Percentiles rank a stretch among this genome's conserved stretches.
Evolutionary conservation across 2,113 vertebrate genomes (phyloP).

Genomic region (Mirza zaza): DNA sequence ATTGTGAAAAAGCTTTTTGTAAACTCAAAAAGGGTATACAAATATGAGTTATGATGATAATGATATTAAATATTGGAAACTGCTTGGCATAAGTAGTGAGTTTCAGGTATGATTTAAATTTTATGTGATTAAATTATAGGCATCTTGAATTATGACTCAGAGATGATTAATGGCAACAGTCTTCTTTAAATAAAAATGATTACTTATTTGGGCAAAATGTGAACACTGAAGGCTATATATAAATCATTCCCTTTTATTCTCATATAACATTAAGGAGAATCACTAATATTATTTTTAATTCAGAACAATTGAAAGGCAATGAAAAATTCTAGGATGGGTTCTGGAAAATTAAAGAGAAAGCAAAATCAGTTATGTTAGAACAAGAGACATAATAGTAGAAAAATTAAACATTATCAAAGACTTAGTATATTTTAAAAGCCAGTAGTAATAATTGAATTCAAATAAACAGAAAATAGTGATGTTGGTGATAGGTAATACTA

Average conservation of each 20-base stretch:
- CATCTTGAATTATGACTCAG: not conserved
- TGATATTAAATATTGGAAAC: not conserved
- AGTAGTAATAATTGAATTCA: not conserved
- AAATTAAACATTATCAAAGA: slow-evolving; percentile 5
- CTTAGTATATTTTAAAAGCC: not conserved
- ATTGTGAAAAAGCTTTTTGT: not conserved
- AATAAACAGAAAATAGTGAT: not conserved
- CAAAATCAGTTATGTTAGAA: not conserved
- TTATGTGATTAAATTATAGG: not conserved
- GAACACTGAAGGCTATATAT: not conserved
- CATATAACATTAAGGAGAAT: not conserved
- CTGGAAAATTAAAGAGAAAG: not conserved
- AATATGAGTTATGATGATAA: not conserved
- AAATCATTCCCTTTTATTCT: not conserved
- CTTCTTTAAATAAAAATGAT: not conserved
- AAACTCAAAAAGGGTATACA: not conserved
- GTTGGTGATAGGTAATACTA: not conserved
- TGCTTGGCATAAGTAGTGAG: not conserved
- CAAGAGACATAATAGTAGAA: not conserved
- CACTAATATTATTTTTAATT: slow-evolving; percentile 21
- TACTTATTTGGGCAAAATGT: not conserved
- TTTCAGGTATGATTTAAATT: not conserved
- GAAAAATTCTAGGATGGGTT: not conserved
- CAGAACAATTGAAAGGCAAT: slow-evolving; percentile 17
- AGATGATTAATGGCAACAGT: not conserved